These are phyloP conservation scores for Glyphotaelius pellucidus DNA, from an alignment of 2,888 invertebrate species.

Conservation along the genomic window DNA sequence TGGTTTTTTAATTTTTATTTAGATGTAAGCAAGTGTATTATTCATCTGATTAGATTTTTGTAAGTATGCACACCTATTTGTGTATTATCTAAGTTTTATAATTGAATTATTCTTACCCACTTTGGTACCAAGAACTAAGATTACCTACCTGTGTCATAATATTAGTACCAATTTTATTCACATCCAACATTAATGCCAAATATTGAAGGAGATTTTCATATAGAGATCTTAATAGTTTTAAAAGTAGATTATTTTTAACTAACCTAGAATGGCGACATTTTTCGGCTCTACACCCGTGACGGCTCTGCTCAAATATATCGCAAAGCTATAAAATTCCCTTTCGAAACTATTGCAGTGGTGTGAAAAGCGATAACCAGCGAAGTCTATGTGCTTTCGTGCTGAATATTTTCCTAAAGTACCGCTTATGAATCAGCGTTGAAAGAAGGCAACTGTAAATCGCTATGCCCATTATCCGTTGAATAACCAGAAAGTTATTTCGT, in stretches of 20 bases:
- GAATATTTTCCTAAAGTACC: slow-evolving; percentile 49
- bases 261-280: background rate
- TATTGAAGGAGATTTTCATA: background rate
- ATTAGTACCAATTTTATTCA: background rate
- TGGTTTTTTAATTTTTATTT: too few species aligned
- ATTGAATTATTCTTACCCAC: too few species aligned
- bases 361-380: slow-evolving; percentile 43
- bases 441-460: slow-evolving; percentile 12
- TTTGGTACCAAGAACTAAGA: too few species aligned
- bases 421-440: slow-evolving; percentile 31
- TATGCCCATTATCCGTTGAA: slow-evolving; percentile 1
- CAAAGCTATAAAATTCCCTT: slow-evolving; percentile 35
- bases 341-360: slow-evolving; percentile 49
- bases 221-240: background rate
- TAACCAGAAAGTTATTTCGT: slow-evolving; percentile 33
- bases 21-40: too few species aligned
- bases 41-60: too few species aligned
- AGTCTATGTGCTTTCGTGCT: slow-evolving; percentile 28
- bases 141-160: background rate
- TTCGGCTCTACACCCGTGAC: background rate
- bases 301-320: slow-evolving; percentile 34
- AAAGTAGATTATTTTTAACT: too few species aligned
- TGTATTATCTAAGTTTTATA: too few species aligned
- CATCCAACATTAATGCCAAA: background rate
- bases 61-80: too few species aligned